Conservation (phyloP, 92 coral and sea anemone species). For the Porites divaricata region DNA sequence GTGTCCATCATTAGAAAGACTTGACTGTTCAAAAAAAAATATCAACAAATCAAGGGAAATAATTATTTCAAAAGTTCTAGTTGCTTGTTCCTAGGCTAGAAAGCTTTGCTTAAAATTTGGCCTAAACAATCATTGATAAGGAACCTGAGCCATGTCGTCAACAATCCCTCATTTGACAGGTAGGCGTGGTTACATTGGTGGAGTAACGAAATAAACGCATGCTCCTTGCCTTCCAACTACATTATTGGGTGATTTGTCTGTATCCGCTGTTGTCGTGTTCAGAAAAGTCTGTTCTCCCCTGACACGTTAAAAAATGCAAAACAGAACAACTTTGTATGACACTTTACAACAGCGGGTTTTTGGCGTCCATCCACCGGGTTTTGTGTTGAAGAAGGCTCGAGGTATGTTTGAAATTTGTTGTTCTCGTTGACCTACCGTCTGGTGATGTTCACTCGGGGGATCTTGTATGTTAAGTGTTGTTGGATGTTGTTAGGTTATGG, state of each 20-base stretch:
- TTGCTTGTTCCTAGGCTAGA: too few species aligned
- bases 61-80: too few species aligned
- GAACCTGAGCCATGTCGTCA: not conserved
- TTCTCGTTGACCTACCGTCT: not conserved
- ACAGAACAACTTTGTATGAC: constrained; percentile 56
- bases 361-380: constrained; percentile 66
- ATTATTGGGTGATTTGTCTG: not conserved
- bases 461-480: not conserved
- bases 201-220: constrained; percentile 35
- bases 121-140: too few species aligned
- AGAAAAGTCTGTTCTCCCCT: constrained; percentile 6
- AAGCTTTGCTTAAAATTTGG: too few species aligned
- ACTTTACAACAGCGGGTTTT: constrained; percentile 77
- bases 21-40: too few species aligned
- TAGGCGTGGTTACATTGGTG: constrained; percentile 11
- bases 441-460: not conserved
- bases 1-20: too few species aligned
- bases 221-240: constrained; percentile 5
- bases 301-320: constrained; percentile 46
- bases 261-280: constrained; percentile 49
- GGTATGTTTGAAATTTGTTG: constrained; percentile 47
- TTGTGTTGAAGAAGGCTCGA: constrained; percentile 70
- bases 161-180: not conserved
- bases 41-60: not conserved
- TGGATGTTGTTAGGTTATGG: not conserved